Base-by-base conservation (phyloP, 2,888 invertebrate species). In the Busseola fusca region DNA sequence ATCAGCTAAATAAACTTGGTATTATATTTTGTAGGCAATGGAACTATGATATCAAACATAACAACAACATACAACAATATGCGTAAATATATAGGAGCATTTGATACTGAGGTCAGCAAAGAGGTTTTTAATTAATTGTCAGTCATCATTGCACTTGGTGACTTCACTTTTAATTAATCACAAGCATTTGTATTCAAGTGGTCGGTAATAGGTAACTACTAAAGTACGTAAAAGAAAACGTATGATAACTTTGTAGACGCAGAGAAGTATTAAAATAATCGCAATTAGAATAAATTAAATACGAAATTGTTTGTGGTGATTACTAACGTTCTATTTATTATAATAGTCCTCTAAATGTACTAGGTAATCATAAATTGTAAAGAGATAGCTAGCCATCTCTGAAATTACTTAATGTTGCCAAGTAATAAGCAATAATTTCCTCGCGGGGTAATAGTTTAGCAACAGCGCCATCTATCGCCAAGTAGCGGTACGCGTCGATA, bases 381-480 rank as follows among this genome's bases (percentile, higher is more conserved):
- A 54, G 60, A 84, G 84, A 76, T 80, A 82, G 62, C 76, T 37
- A 57, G 65, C 67, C 30, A 66, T 64, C 75, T 72, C 57, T 81
- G 66, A 75, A 84, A 84, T 84, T 79, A 76, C 83, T 71, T 84
- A 84, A 84, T 78, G 82, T 78, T 72, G 69, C 83, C 69, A 77
- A 68, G 78, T 83, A 84, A 84, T 84, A 85, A 86, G 86, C 84
- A 86, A 83, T 85, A 86, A 86, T 84, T 82, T 81, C 75, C 74
- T 66, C 57, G 62, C 45, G 50, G 67, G 69, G 77, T 83, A 83
- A 86, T 86, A 78, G 75, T 85, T 76, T 82, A 75, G 72, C 68
- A 65, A 82, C 87, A 92, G 69, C 92, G 94, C 94, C 95, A 94
- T 92, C 95, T 95, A 87, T 76, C 87, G 90, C 59, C 83, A 91